phyloP scores from a whole-genome alignment of 1,140 invertebrate species.

The Euwallacea similis region DNA sequence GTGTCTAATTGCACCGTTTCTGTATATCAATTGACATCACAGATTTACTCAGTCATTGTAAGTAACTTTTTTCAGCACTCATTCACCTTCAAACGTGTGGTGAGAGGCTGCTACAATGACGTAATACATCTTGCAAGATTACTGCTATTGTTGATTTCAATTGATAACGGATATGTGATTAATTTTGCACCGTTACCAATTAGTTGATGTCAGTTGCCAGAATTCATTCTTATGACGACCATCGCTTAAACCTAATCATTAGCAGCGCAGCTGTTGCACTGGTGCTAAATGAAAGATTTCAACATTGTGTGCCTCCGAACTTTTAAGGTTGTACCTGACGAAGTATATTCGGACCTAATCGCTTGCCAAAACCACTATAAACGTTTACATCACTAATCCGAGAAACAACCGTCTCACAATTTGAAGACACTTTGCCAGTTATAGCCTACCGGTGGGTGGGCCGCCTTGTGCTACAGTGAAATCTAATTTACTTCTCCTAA shows the following conservation, averaged over 20 bases:
- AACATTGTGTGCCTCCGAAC: too few species aligned
- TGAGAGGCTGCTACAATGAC: conserved; percentile 9
- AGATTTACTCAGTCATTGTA: conserved; percentile 12
- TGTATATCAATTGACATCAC: not conserved
- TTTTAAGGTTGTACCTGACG: too few species aligned
- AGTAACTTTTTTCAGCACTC: conserved; percentile 8
- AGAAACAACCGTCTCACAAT: not conserved
- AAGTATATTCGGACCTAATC: too few species aligned
- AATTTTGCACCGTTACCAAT: too few species aligned
- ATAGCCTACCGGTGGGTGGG: conserved; percentile 6
- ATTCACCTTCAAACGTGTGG: conserved; percentile 10
- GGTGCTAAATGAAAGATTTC: too few species aligned
- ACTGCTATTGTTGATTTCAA: too few species aligned
- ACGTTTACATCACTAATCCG: not conserved
- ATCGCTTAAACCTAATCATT: too few species aligned
- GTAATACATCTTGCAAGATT: not conserved
- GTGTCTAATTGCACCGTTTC: conserved; percentile 10
- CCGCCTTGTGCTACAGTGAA: not conserved
- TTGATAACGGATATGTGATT: too few species aligned
- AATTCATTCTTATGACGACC: too few species aligned
- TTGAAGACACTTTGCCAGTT: conserved; percentile 1
- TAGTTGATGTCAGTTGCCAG: too few species aligned
- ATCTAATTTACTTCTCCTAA: conserved; percentile 15
- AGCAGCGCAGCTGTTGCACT: too few species aligned
- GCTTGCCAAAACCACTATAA: not conserved